Base-by-base conservation (phyloP, 1,140 invertebrate species). In the Pectinophora gossypiella region DNA sequence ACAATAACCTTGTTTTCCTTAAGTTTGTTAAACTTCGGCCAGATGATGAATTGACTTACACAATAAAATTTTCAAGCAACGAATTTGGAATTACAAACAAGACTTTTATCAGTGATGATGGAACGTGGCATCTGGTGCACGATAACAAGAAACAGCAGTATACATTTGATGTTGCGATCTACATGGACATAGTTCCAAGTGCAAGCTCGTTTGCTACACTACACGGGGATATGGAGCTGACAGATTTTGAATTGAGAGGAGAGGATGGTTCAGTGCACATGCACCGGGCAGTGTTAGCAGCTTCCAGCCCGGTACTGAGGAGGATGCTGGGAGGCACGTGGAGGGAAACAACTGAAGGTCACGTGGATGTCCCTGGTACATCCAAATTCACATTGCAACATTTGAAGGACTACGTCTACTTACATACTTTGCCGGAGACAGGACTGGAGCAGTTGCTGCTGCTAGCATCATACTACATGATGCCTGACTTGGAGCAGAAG, bases 341-440 rank as follows among this genome's bases (percentile, higher is more conserved):
- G 69, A 53, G 50, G 4, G 69, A 72, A 47, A 54, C 49, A 0
- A 44, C 51, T 0, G 59, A 69, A 23, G 61, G 61, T 0, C 43
- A 48, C 20, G 62, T 67, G 0, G 60, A 69, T 12, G 51, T 72
- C 5, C 45, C 61, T 0, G 61, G 61, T 0, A 63, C 60, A 0
- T 61, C 66, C 3, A 52, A 36, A 15, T 7, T 16, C 5, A 67
- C 69, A 0, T 35, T 72, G 6, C 53, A 63, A 20, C 32, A 63
- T 21, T 48, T 72, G 0, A 72, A 72, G 46, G 45, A 59, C 23
- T 72, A 67, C 23, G 36, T 72, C 3, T 72, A 72, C 22, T 48
- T 67, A 15, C 57, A 61, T 16, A 56, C 15, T 6, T 19, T 72
- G 15, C 70, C 70, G 0, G 51, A 67, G 0, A 35, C 36, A 0